Conservation (phyloP, 2,113 vertebrate genomes). For the Platysternon megacephalum region DNA sequence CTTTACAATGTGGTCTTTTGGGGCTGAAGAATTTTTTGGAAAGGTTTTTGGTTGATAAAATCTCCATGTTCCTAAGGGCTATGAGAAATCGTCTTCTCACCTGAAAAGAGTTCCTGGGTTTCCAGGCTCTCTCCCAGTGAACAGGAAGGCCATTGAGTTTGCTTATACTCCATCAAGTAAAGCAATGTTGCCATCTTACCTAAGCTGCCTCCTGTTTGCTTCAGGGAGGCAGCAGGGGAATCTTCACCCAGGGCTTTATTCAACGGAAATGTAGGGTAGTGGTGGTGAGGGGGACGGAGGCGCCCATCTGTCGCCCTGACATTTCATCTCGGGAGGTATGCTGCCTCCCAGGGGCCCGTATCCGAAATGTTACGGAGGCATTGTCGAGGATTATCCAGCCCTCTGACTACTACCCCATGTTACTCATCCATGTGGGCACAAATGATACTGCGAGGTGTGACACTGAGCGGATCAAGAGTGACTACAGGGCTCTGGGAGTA, state of each 20-base stretch:
- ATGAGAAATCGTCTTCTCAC: background rate
- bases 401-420: too few relatives aligned
- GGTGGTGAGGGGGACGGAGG: too few relatives aligned
- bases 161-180: background rate
- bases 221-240: background rate
- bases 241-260: background rate
- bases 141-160: background rate
- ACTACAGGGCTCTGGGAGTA: too few relatives aligned
- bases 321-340: too few relatives aligned
- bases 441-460: too few relatives aligned
- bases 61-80: background rate
- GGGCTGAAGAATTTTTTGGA: background rate
- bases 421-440: too few relatives aligned
- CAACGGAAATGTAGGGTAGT: too few relatives aligned
- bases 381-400: too few relatives aligned
- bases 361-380: too few relatives aligned
- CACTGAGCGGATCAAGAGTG: too few relatives aligned
- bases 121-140: background rate
- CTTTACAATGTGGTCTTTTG: background rate
- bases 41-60: background rate
- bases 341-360: too few relatives aligned
- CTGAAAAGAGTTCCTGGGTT: background rate
- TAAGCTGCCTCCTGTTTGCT: background rate
- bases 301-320: too few relatives aligned
- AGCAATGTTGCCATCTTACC: background rate